Conservation (phyloP, 2,113 vertebrate species). For the Dunckerocampus dactyliophorus region DNA sequence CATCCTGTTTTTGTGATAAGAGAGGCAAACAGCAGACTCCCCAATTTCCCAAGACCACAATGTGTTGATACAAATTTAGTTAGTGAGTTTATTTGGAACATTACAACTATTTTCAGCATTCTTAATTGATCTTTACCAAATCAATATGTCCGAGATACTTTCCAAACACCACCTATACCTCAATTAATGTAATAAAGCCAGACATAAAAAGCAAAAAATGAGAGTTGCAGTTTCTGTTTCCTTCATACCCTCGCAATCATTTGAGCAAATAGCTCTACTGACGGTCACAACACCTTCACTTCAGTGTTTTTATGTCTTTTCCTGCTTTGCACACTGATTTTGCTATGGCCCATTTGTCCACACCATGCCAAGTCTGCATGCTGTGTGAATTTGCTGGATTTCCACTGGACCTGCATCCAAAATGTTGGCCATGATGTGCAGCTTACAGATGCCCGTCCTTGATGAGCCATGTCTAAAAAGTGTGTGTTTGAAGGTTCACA, state of each 20-base stretch:
- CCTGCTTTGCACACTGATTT: not conserved
- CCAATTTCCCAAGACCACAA: not conserved
- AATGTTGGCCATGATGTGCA: not conserved
- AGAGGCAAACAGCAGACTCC: not conserved
- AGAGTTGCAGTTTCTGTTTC: too few relatives aligned
- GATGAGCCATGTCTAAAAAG: not conserved
- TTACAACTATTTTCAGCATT: not conserved
- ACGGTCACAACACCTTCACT: too few relatives aligned
- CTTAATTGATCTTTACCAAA: not conserved
- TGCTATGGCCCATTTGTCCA: not conserved
- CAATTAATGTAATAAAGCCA: too few relatives aligned
- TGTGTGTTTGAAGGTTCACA: not conserved
- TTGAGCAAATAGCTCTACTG: too few relatives aligned
- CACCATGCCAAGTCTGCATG: not conserved
- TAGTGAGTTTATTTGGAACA: too few relatives aligned
- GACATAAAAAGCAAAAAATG: too few relatives aligned
- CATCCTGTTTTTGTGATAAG: conserved; percentile 6
- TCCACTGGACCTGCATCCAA: not conserved
- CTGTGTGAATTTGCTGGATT: not conserved
- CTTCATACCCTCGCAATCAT: too few relatives aligned
- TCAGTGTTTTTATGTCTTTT: not conserved
- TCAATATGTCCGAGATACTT: not conserved
- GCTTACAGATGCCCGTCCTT: not conserved
- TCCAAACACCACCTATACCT: too few relatives aligned
- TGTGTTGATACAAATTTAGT: not conserved